Base-by-base conservation (phyloP, 1,140 invertebrate genomes). In the Drosophila burlai region DNA sequence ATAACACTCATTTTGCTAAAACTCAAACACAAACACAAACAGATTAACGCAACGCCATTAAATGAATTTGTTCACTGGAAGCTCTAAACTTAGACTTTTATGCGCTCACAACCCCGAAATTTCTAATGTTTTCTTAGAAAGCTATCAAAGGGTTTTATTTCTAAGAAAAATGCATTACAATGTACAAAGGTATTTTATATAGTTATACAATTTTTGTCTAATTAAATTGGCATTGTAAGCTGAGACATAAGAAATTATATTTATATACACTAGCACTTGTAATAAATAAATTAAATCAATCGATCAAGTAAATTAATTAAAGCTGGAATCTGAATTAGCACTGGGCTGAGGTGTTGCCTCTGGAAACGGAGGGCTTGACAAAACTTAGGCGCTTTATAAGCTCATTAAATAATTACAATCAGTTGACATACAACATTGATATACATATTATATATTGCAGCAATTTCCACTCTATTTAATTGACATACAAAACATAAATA, bases 31-130 rank as follows among this genome's bases (percentile, higher is more conserved):
- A 38, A 38, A 38, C 11, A 15, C 66, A 64, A 64, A 68, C 29
- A 50, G 60, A 65, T 69, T 65, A 69, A 52, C 46, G 46, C 46
- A 50, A 57, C 5, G 49, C 61, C 38, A 63, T 66, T 66, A 45
- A 7, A 36, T 45, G 63, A 45, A 45, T 45, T 62, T 66, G 26
- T 60, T 64, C 13, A n/a, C 3, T 42, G 36, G 4, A 42, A 31
- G 15, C 11, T 11, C 21, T 18, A 29, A 40, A 42, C 0, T 2
- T 36, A 63, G 13, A 21, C 16, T 13, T 18, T 43, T 18, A 15
- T 45, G 10, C 21, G 13, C 2, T 29, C 11, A 40, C 16, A 58
- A 4, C 7, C 13, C 1, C 10, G 10, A 34, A 15, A 10, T 24
- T 38, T 24, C 4, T 5, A 26, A 9, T 8, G 6, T 8, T 15